Conservation (phyloP, 2,113 vertebrate species). For the Engystomops pustulosus region DNA sequence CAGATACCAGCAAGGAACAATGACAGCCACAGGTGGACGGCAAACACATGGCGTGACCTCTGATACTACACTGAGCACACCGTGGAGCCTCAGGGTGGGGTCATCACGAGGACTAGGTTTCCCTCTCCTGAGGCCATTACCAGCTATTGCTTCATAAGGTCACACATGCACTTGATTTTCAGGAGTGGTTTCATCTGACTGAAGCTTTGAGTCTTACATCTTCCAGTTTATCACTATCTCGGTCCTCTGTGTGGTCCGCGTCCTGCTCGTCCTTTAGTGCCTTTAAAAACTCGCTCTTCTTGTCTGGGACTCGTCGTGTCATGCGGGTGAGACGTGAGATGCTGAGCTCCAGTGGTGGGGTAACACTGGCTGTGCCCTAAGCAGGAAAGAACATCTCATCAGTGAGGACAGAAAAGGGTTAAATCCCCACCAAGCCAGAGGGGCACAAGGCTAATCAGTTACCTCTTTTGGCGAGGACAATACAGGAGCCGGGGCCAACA, state of each 20-base stretch:
- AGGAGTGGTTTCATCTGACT: background rate
- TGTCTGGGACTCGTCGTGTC: conserved; percentile 92
- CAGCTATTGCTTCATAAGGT: background rate
- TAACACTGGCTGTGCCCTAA: conserved; percentile 92
- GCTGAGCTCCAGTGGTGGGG: conserved; percentile 94
- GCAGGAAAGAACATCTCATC: background rate
- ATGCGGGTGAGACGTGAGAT: conserved; percentile 90
- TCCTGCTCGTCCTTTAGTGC: conserved; percentile 93
- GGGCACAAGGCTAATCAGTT: too few species aligned
- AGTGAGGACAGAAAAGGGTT: too few species aligned
- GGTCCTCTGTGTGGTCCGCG: conserved; percentile 86
- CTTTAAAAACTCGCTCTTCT: conserved; percentile 95
- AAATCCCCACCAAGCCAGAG: too few species aligned
- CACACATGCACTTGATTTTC: too few species aligned
- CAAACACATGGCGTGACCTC: too few species aligned
- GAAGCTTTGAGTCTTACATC: conserved; percentile 76
- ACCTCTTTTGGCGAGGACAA: conserved; percentile 94
- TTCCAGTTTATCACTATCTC: conserved; percentile 84
- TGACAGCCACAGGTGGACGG: too few species aligned
- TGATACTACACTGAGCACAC: too few species aligned
- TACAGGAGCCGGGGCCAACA: conserved; percentile 93
- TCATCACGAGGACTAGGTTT: too few species aligned
- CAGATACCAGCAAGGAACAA: too few species aligned
- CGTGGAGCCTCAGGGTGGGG: too few species aligned
- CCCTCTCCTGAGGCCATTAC: too few species aligned